Percentiles rank a stretch among this genome's conserved stretches.
Conservation (phyloP, 2,797 vertebrate genomes). For the Poecilia velifera region DNA sequence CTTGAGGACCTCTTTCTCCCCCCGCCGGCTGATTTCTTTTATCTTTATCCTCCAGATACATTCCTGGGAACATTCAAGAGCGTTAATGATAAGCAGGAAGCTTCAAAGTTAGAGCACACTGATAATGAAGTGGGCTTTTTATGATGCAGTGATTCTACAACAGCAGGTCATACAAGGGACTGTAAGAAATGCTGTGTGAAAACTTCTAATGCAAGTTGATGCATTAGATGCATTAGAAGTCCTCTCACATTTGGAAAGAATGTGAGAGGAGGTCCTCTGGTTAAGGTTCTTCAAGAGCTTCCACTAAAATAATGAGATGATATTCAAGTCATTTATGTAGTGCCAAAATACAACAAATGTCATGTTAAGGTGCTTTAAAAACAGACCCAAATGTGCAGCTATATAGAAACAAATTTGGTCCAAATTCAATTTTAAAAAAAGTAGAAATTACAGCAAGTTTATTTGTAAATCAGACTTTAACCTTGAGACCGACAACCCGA, state of each 20-base stretch:
- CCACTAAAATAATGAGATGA: not conserved
- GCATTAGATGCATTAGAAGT: conserved; percentile 1
- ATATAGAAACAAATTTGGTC: not conserved
- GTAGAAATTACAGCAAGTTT: not conserved
- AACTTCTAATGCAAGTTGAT: conserved; percentile 20
- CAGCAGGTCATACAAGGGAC: conserved; percentile 6
- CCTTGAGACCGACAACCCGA: not conserved
- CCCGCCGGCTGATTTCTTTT: conserved; percentile 51
- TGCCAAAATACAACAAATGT: not conserved
- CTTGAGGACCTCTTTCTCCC: conserved; percentile 54
- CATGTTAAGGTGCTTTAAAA: not conserved
- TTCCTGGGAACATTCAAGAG: conserved; percentile 55
- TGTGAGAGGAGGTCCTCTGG: conserved; percentile 27
- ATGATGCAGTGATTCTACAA: conserved; percentile 8
- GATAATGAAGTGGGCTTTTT: conserved; percentile 27
- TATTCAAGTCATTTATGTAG: not conserved
- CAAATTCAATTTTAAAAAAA: not conserved
- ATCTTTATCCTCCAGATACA: conserved; percentile 65
- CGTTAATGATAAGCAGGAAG: conserved; percentile 50
- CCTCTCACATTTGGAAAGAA: conserved; percentile 1
- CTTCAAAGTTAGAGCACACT: conserved; percentile 42
- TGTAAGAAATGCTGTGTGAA: conserved; percentile 7
- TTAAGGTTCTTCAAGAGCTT: conserved; percentile 26
- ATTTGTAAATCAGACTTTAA: not conserved
- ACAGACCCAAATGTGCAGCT: not conserved